Conservation (phyloP, 2,797 vertebrate species). For the Epinephelus awoara region DNA sequence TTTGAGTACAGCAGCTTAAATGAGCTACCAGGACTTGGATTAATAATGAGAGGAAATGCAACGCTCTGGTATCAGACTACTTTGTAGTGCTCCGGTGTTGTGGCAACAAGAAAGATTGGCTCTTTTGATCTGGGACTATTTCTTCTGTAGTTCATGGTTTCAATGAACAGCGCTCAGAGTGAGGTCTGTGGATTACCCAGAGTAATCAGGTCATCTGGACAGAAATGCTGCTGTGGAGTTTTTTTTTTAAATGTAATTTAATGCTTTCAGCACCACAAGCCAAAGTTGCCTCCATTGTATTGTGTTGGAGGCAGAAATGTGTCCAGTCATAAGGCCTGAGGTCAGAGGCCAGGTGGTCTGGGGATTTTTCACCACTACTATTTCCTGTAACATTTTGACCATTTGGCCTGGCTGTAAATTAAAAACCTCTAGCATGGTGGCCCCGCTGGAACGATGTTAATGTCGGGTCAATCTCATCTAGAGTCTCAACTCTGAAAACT, state of each 20-base stretch:
- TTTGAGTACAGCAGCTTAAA: not conserved
- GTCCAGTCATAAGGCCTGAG: not conserved
- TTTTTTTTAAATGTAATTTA: not conserved
- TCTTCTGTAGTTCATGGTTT: not conserved
- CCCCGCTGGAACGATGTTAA: conserved; percentile 19
- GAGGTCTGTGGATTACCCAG: not conserved
- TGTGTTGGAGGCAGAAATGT: conserved; percentile 3
- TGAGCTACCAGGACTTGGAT: not conserved
- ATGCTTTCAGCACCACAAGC: not conserved
- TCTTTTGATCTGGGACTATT: not conserved
- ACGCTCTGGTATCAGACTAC: not conserved
- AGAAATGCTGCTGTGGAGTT: not conserved
- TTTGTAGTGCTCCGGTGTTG: not conserved
- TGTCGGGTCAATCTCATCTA: conserved; percentile 39
- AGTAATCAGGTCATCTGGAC: not conserved
- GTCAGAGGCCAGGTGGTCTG: conserved; percentile 11
- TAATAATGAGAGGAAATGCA: not conserved
- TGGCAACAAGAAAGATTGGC: not conserved
- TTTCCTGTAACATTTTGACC: conserved; percentile 20
- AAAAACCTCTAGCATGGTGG: conserved; percentile 27
- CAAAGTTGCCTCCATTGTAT: not conserved
- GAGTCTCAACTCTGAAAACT: not conserved
- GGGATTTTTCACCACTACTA: not conserved
- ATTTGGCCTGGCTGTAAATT: conserved; percentile 35
- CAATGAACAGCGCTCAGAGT: not conserved